Base-by-base conservation (phyloP, 1,140 invertebrate genomes). In the Drosophila rufa region DNA sequence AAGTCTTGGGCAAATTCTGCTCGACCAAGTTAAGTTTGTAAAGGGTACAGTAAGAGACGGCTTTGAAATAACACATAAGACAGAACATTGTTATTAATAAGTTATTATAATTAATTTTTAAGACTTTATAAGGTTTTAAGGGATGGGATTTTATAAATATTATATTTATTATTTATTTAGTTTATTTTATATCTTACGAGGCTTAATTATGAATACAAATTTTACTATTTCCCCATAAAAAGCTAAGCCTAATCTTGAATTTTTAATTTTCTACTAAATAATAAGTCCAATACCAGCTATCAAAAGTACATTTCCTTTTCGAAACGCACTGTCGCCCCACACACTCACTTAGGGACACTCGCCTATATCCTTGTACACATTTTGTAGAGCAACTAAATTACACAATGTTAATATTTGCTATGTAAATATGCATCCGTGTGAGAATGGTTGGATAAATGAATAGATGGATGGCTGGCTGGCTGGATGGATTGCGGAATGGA, bases 361-460 rank as follows among this genome's bases (percentile, higher is more conserved):
- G 62, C 48, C 67, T 40, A 70, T 68, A 70, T 70, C 48, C 67
- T 55, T 73, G 67, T 73, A 82, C 79, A 89, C 78, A 84, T 84
- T 86, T 82, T 71, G 75, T 75, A 74, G 66, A 79, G 76, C 85
- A 90, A 90, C 86, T 90, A 90, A 90, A 90, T 90, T 90, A 85
- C 85, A 85, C 85, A 82, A 90, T 82, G 86, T 80, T 85, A 90
- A 90, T 90, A 90, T 90, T 90, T 90, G 86, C 58, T 51, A 70
- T 61, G 75, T 62, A 78, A 77, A 77, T 78, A 78, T 58, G 62
- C 48, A 55, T 38, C 48, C 56, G 53, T 76, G 61, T 71, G 40
- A 79, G 65, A 48, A 64, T 62, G 57, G 56, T 43, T 53, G 27
- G 38, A 45, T 59, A 66, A 57, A 60, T 56, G 75, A 51, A 62